Evolutionary conservation across 2,113 vertebrate species (phyloP).

Genomic region (Odontophorus gujanensis): DNA sequence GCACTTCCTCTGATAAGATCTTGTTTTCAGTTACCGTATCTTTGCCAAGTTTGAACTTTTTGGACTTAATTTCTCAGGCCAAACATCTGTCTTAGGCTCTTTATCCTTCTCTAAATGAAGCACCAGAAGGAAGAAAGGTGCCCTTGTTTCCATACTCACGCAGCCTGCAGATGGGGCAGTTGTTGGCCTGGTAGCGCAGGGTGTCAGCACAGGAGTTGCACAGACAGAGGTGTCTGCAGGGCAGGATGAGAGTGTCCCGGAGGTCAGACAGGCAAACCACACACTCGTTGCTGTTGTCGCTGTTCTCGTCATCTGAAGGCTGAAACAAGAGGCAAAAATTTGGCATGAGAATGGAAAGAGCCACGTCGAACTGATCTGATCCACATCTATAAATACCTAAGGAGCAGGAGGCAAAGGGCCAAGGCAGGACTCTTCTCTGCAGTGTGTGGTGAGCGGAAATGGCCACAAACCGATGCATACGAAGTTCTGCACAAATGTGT

Average conservation of each 20-base stretch:
- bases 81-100: neutral
- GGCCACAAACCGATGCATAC: no score
- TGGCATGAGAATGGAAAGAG: neutral
- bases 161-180: conserved; percentile 96
- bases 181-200: conserved; percentile 96
- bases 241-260: conserved; percentile 93
- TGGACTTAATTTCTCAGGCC: neutral
- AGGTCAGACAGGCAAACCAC: conserved; percentile 96
- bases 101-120: neutral
- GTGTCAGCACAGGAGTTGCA: conserved; percentile 96
- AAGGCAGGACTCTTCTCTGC: no score
- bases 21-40: neutral
- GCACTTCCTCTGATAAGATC: neutral
- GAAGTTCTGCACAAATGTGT: no score
- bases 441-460: no score
- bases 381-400: no score
- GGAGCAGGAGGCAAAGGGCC: no score
- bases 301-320: conserved; percentile 95
- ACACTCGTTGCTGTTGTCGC: conserved; percentile 97
- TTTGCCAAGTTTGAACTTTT: neutral
- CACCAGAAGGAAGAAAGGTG: neutral
- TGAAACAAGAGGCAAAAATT: conserved; percentile 33
- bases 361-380: neutral
- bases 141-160: conserved; percentile 80
- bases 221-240: conserved; percentile 94